A percentile compares a stretch with the other conserved stretches of the same genome.
phyloP scores from a whole-genome alignment of 2,888 invertebrate species.

The Osmoderma eremita region DNA sequence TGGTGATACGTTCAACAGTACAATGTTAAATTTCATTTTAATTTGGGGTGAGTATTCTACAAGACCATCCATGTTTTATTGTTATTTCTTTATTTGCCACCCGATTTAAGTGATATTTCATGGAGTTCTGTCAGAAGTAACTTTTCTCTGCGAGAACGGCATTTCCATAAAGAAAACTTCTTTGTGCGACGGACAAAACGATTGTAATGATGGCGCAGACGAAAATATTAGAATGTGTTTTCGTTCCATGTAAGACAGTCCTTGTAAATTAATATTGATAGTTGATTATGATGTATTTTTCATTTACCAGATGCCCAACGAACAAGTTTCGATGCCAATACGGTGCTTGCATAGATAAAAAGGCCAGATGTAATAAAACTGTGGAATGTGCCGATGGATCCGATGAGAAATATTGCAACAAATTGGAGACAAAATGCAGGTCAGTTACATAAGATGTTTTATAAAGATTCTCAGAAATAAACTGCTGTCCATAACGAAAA shows the following conservation, averaged over 20 bases:
- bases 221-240: conserved; percentile 49
- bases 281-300: not conserved
- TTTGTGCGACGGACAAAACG: conserved; percentile 48
- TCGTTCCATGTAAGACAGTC: conserved; percentile 46
- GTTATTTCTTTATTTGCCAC: too few relatives aligned
- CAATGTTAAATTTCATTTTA: too few relatives aligned
- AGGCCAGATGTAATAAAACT: conserved; percentile 54
- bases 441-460: too few relatives aligned
- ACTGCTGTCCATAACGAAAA: too few relatives aligned
- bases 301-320: conserved; percentile 49
- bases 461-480: too few relatives aligned
- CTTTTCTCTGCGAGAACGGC: conserved; percentile 52
- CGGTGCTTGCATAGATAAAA: conserved; percentile 56
- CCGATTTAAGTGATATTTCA: too few relatives aligned
- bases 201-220: conserved; percentile 52
- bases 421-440: conserved; percentile 47
- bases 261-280: not conserved
- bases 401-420: conserved; percentile 54
- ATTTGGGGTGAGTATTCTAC: too few relatives aligned
- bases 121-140: not conserved
- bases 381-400: conserved; percentile 55
- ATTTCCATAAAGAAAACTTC: conserved; percentile 44
- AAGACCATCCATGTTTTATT: too few relatives aligned
- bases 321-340: conserved; percentile 57
- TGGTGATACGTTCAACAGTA: too few relatives aligned